A percentile compares a stretch with the other conserved stretches of the same genome.
These are phyloP conservation scores for Heteromurus nitidus DNA, from an alignment of 2,888 invertebrate species.

Conservation along the genomic window DNA sequence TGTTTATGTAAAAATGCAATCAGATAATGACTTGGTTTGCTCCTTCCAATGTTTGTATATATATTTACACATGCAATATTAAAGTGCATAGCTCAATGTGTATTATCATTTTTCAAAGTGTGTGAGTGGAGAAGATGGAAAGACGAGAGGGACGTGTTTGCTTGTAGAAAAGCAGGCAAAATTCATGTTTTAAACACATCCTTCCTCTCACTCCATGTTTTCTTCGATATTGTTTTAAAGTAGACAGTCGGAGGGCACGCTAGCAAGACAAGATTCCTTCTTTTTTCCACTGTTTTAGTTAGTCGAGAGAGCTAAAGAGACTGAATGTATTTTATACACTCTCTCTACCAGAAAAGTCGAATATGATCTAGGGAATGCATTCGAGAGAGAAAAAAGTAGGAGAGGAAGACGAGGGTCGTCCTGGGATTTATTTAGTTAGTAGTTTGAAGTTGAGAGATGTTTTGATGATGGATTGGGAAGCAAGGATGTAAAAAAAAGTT, in stretches of 20 bases:
- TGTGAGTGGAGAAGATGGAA: slow-evolving; percentile 37
- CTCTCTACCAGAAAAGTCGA: background rate
- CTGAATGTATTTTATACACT: background rate
- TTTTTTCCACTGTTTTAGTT: background rate
- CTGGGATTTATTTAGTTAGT: slow-evolving; percentile 59
- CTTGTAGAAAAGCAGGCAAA: slow-evolving; percentile 35
- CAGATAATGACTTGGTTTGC: background rate
- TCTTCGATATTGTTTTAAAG: slow-evolving; percentile 30
- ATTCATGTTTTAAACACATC: slow-evolving; percentile 37
- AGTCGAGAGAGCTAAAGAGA: background rate
- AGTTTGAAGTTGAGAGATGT: slow-evolving; percentile 47
- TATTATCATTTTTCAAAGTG: slow-evolving; percentile 21
- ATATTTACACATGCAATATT: background rate
- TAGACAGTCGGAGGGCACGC: slow-evolving; percentile 28
- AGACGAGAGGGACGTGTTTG: slow-evolving; percentile 17
- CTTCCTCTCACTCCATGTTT: slow-evolving; percentile 16
- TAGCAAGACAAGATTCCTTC: background rate
- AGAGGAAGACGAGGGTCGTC: slow-evolving; percentile 46
- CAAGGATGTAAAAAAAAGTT: slow-evolving; percentile 27
- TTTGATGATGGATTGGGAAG: slow-evolving; percentile 62
- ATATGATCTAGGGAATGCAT: background rate
- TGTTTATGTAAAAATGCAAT: slow-evolving; percentile 3
- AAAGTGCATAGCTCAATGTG: background rate
- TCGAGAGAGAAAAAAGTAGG: slow-evolving; percentile 1
- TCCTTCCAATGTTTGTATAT: background rate